Percentiles rank a stretch among this genome's conserved stretches.
Conservation (phyloP, 1,140 invertebrate species). For the Pseudomyrmex dendroicus region DNA sequence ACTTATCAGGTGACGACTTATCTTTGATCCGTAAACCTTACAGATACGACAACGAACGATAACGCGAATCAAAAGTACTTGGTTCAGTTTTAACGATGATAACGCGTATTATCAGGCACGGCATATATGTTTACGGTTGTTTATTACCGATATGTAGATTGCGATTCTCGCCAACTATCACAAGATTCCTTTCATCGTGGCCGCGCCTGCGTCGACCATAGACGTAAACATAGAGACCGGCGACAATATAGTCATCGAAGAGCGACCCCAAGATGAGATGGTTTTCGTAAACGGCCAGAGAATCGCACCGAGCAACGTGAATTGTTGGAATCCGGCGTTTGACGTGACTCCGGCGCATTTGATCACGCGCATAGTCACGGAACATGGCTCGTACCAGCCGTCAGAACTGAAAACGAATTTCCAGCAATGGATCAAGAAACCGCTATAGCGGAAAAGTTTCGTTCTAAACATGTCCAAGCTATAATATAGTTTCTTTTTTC, state of each 20-base stretch:
- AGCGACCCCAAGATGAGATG: constrained; percentile 95
- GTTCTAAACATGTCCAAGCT: too few relatives aligned
- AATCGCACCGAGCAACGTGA: constrained; percentile 95
- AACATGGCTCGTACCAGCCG: constrained; percentile 94
- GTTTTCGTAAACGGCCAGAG: constrained; percentile 92
- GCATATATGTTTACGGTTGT: neutral
- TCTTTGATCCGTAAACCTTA: neutral
- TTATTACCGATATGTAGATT: constrained; percentile 86
- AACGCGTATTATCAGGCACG: neutral
- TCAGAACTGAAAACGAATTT: constrained; percentile 66
- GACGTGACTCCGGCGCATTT: constrained; percentile 98
- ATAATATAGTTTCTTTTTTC: too few relatives aligned
- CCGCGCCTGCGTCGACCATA: constrained; percentile 96
- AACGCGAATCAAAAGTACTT: neutral
- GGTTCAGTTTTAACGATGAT: neutral
- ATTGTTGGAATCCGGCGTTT: constrained; percentile 99
- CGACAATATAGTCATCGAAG: constrained; percentile 96
- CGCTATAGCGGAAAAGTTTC: too few relatives aligned
- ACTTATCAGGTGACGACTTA: constrained; percentile 92
- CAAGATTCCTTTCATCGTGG: constrained; percentile 97
- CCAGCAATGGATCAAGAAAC: too few relatives aligned
- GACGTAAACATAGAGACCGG: constrained; percentile 93
- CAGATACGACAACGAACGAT: neutral
- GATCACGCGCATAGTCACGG: constrained; percentile 98
- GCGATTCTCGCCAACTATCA: constrained; percentile 97